These are phyloP conservation scores for Entelurus aequoreus DNA, from an alignment of 2,113 vertebrate genomes.

Conservation along the genomic window DNA sequence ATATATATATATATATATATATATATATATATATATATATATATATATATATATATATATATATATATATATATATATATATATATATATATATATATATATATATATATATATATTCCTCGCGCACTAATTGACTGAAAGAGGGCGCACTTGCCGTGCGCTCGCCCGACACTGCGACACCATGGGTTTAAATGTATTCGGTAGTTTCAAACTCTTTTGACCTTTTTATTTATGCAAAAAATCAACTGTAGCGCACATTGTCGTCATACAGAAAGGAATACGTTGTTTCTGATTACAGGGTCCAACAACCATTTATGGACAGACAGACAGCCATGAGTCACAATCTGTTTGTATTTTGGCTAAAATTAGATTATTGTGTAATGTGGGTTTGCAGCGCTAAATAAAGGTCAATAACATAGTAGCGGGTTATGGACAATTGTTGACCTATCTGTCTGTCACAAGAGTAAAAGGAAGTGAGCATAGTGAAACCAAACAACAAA, in stretches of 20 bases:
- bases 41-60: too few relatives aligned
- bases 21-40: too few relatives aligned
- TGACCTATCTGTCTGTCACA: not conserved
- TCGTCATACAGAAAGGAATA: not conserved
- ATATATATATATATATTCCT: too few relatives aligned
- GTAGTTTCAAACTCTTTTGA: too few relatives aligned
- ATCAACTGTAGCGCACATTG: not conserved
- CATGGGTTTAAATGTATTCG: too few relatives aligned
- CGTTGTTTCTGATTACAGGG: not conserved
- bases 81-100: too few relatives aligned
- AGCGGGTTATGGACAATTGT: not conserved
- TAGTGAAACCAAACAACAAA: constrained; percentile 13
- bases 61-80: too few relatives aligned
- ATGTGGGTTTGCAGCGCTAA: not conserved
- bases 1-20: too few relatives aligned
- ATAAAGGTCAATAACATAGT: not conserved
- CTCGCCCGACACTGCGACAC: too few relatives aligned
- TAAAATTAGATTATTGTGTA: not conserved
- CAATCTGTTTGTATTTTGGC: not conserved
- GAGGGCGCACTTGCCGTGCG: too few relatives aligned
- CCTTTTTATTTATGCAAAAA: not conserved
- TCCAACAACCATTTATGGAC: not conserved
- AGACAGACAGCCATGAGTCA: not conserved
- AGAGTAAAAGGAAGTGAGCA: constrained; percentile 18
- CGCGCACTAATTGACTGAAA: too few relatives aligned